Evolutionary conservation across 1,140 invertebrate species (phyloP).

Genomic region (Grapholita molesta): DNA sequence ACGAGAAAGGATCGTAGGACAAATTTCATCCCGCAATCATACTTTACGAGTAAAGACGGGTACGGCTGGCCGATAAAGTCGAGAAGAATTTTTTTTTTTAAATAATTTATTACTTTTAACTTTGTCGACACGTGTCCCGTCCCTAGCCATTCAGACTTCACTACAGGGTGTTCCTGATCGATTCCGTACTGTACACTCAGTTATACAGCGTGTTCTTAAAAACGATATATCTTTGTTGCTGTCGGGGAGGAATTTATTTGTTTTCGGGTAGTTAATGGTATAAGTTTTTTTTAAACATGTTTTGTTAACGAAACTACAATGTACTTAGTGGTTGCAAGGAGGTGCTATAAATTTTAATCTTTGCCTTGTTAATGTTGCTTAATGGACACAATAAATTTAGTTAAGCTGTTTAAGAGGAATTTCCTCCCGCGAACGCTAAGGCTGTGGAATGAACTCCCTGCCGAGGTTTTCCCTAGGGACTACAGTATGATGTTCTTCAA

Average conservation of each 20-base stretch:
- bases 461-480: no score
- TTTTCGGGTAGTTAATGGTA: background rate
- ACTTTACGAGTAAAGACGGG: no score
- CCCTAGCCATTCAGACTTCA: background rate
- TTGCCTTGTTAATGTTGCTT: no score
- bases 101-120: background rate
- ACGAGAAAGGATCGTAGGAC: no score
- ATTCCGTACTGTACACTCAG: background rate
- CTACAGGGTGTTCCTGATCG: constrained; percentile 14
- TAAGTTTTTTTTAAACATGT: background rate
- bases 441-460: no score
- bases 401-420: no score
- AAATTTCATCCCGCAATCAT: no score
- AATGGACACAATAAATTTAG: no score
- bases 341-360: background rate
- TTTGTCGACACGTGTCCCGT: background rate
- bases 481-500: no score
- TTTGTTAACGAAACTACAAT: background rate
- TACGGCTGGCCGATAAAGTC: no score
- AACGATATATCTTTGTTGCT: constrained; percentile 13
- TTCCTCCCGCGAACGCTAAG: no score
- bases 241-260: background rate
- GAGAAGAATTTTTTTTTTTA: no score
- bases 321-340: background rate
- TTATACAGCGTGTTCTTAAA: background rate